A percentile compares a stretch with the other conserved stretches of the same genome.
These are phyloP conservation scores for Acestrorhynchus altus DNA, from an alignment of 2,797 vertebrate genomes.

Conservation along the genomic window DNA sequence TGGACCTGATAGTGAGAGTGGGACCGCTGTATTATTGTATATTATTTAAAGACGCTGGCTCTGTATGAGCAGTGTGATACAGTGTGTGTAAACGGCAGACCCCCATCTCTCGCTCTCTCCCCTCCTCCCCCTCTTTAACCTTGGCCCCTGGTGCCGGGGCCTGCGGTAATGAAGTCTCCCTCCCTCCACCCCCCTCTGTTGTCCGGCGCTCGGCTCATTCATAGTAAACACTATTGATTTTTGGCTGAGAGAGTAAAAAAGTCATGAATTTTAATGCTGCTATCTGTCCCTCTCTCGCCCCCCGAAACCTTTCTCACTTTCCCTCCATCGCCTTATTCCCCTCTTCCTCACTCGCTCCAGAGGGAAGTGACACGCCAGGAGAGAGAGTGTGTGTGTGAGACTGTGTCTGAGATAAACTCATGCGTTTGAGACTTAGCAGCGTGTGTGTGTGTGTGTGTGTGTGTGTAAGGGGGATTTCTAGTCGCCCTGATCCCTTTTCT, in stretches of 20 bases:
- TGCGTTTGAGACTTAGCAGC: too few relatives aligned
- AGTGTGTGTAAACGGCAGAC: constrained; percentile 50
- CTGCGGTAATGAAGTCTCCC: constrained; percentile 76
- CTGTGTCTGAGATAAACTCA: constrained; percentile 59
- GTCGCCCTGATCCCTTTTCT: constrained; percentile 25
- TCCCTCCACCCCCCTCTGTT: constrained; percentile 70
- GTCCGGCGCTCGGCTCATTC: constrained; percentile 85
- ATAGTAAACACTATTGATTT: constrained; percentile 90
- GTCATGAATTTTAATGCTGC: constrained; percentile 87
- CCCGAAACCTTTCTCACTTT: constrained; percentile 58
- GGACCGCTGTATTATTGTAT: not conserved
- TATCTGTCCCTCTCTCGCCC: constrained; percentile 74
- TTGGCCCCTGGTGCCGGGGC: constrained; percentile 81
- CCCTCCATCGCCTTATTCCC: constrained; percentile 57
- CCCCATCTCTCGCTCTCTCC: constrained; percentile 56
- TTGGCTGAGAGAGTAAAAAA: constrained; percentile 81
- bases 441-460: constrained; percentile 16
- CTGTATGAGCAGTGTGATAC: constrained; percentile 24
- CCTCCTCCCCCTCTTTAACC: constrained; percentile 80
- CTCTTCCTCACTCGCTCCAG: constrained; percentile 72
- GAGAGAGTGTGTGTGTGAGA: constrained; percentile 56
- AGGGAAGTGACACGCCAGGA: constrained; percentile 81
- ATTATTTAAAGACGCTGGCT: not conserved
- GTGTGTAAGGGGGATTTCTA: constrained; percentile 20
- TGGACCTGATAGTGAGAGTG: not conserved